Percentiles rank a stretch among this genome's conserved stretches.
phyloP scores from a whole-genome alignment of 2,797 vertebrate species.

The Amazona finschi region DNA sequence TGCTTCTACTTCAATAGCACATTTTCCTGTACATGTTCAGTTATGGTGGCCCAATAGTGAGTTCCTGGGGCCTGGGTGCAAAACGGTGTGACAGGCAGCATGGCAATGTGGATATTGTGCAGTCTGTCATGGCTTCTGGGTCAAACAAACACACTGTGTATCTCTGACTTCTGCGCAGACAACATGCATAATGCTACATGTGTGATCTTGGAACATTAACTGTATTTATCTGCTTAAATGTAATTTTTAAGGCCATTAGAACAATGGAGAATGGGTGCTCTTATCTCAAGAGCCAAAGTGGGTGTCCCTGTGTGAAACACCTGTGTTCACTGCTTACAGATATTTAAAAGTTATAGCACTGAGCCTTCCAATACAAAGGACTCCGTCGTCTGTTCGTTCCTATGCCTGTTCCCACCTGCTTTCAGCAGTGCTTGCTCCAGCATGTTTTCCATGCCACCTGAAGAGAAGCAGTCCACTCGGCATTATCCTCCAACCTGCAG shows the following conservation, averaged over 20 bases:
- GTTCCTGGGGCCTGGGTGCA: neutral
- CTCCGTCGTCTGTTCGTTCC: neutral
- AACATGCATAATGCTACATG: rapidly evolving
- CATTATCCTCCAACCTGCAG: neutral
- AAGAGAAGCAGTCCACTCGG: neutral
- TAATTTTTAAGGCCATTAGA: neutral
- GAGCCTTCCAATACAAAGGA: neutral
- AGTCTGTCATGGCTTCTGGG: neutral
- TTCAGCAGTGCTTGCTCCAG: neutral
- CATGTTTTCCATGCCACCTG: neutral
- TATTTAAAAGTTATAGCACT: neutral
- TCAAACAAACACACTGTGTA: neutral
- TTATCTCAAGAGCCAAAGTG: neutral
- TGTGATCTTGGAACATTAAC: neutral
- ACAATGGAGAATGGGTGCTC: neutral
- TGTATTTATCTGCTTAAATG: neutral
- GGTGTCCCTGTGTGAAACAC: neutral
- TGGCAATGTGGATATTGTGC: neutral
- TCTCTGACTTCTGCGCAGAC: neutral
- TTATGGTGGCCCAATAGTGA: rapidly evolving
- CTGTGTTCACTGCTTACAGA: neutral
- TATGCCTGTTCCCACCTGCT: rapidly evolving
- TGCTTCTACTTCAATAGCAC: rapidly evolving
- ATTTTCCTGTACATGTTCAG: neutral
- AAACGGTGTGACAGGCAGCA: rapidly evolving